Evolutionary conservation across 2,797 vertebrate species (phyloP).

Genomic region (Microctenopoma lineatum): DNA sequence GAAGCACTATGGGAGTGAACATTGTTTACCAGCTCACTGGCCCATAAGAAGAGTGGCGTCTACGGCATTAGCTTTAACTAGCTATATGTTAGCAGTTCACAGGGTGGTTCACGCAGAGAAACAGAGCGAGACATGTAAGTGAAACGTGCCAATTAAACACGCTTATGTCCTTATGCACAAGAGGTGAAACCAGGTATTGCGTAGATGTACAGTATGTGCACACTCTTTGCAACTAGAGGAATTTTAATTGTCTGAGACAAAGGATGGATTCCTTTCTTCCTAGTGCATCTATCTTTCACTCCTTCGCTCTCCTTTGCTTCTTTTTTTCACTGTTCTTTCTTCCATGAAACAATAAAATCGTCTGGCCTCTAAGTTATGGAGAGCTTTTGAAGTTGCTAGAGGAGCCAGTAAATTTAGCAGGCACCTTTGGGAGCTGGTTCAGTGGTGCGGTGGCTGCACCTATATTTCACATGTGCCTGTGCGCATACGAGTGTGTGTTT

Average conservation of each 20-base stretch:
- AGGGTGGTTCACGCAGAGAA: conserved; percentile 36
- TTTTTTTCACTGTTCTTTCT: conserved; percentile 74
- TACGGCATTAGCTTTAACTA: conserved; percentile 77
- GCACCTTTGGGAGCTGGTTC: conserved; percentile 89
- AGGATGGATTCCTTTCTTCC: conserved; percentile 75
- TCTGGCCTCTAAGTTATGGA: conserved; percentile 92
- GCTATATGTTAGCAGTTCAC: conserved; percentile 56
- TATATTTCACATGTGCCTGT: conserved; percentile 69
- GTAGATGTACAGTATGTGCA: conserved; percentile 14
- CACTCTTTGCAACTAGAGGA: conserved; percentile 57
- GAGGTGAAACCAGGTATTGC: conserved; percentile 13
- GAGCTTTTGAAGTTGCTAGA: conserved; percentile 92
- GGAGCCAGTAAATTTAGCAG: conserved; percentile 94
- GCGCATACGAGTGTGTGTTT: too few species aligned
- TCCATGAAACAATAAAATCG: conserved; percentile 91
- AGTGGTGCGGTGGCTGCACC: conserved; percentile 76
- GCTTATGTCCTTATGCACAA: background rate
- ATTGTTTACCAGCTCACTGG: conserved; percentile 63
- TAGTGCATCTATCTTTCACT: conserved; percentile 83
- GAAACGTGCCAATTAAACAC: background rate
- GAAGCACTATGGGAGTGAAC: conserved; percentile 68
- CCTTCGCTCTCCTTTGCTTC: conserved; percentile 51
- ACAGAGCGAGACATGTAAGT: background rate
- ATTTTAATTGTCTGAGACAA: conserved; percentile 84
- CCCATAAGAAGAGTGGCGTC: conserved; percentile 71